Evolutionary conservation across 2,797 vertebrate species (phyloP), one percentile per base, ranked within the genome.

Genomic region (Spatula clypeata): DNA sequence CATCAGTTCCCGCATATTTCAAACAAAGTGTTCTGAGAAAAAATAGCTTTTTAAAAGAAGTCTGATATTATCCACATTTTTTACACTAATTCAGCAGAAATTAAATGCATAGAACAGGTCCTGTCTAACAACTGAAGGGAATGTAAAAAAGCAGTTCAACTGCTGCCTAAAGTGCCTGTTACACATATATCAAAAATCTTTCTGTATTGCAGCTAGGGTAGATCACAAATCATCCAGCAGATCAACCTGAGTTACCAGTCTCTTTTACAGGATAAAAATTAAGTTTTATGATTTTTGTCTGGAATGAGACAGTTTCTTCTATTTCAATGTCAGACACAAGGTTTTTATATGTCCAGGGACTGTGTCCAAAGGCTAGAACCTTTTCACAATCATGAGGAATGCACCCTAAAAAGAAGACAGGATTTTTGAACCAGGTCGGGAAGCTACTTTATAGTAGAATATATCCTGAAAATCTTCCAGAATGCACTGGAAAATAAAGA

Each of bases 1-100:
- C 32, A 40, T 54, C 55, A 76, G 47, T 54, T 90, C 51, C 64
- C 60, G 9, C 60, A 45, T 14, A 61, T 82, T 92, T 87, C 62
- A 87, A 86, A 90, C 55, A 4, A 75, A 34, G 18, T 26, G 5
- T 81, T 94, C 83, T 65, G 47, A 91, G 29, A 82, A 47, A 79
- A 80, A 90, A 60, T 29, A 80, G 34, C 38, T 81, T 24, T 75
- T 90, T 40, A 84, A 69, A 71, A 83, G 54, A 88, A 77, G 18
- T 65, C 44, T 94, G 54, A 75, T 83, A 9, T 72, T 74, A 90
- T 88, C 12, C n/a, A 29, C 8, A 36, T 72, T 0, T 4, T 83
- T 83, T 20, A 6, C 69, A 86, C 77, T 72, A 83, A 75, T 69
- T 81, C 16, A 72, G 10, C 16, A 93, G 76, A 88, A 95, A 88